Base-by-base conservation (phyloP, 2,888 invertebrate species). In the Polymixis lichenea region DNA sequence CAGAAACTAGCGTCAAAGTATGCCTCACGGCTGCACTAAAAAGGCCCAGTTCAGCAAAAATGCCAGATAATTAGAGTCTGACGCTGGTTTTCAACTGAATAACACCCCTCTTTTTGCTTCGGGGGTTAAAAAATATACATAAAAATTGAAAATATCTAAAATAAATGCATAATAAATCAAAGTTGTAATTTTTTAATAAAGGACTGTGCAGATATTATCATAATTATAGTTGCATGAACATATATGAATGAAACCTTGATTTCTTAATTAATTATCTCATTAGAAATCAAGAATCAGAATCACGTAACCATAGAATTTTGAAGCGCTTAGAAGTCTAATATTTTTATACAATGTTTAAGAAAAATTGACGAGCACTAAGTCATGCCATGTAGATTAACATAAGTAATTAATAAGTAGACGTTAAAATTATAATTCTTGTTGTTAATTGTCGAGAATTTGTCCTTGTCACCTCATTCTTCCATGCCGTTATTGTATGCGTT, bases 331-430 rank as follows among this genome's bases (percentile, higher is more conserved):
- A 73, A 64, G 17, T 43, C 11, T 19, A 43, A 58, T 75, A 70
- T 80, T 70, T 66, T 75, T 70, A 65, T 70, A 66, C 32, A 51
- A 74, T 58, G 15, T 49, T 75, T 69, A 46, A 46, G 25, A 64
- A 67, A 49, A 53, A 66, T 4, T 5, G 0, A 53, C 55, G 32
- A 46, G 32, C 6, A 22, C 6, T 61, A 25, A 28, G 53, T 56
- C 22, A 28, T 72, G 46, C 19, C 28, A 60, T 70, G 25, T 61
- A 6, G 22, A 38, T 38, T 19, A 19, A 25, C n/a, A 19, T 38
- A 49, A 38, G 15, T 65, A 25, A 43, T 56, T 28, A 4, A 25
- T 22, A 56, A 49, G 8, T 69, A 53, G 38, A 56, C 32, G 25
- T 38, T 67, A 68, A 80, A 22, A 38, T 38, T 38, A 64, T 58